Evolutionary conservation across 1,140 invertebrate genomes (phyloP).

Genomic region (Papilio machaon): DNA sequence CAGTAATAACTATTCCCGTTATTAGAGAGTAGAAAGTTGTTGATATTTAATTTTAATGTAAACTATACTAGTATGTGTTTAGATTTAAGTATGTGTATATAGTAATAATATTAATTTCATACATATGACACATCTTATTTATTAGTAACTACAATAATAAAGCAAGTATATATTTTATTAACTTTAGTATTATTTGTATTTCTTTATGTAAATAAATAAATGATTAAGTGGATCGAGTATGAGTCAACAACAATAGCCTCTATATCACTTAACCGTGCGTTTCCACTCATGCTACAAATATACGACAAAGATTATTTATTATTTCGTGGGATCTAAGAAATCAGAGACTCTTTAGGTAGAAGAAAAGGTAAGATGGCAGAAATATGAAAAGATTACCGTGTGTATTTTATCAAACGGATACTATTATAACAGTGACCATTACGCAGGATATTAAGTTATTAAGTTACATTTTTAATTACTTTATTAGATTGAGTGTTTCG

Average conservation of each 20-base stretch:
- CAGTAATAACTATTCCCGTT: too few relatives aligned
- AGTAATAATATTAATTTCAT: constrained; percentile 1
- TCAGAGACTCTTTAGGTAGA: too few relatives aligned
- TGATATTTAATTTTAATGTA: not conserved
- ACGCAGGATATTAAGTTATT: constrained; percentile 10
- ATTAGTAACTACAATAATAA: not conserved
- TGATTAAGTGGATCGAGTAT: not conserved
- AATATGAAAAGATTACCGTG: not conserved
- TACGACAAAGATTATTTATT: too few relatives aligned
- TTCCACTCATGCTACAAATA: too few relatives aligned
- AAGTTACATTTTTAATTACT: constrained; percentile 30
- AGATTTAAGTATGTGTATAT: not conserved
- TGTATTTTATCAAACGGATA: not conserved
- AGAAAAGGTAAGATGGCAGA: too few relatives aligned
- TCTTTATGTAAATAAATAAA: not conserved
- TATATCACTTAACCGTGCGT: not conserved
- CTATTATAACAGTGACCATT: not conserved
- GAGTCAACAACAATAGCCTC: not conserved
- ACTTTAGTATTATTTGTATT: not conserved
- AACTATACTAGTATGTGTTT: not conserved
- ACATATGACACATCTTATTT: constrained; percentile 17
- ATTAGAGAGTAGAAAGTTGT: not conserved
- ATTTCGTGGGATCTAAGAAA: too few relatives aligned
- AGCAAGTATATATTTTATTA: not conserved
- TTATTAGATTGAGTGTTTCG: not conserved